A percentile compares a stretch with the other conserved stretches of the same genome.
Evolutionary conservation across 2,888 invertebrate genomes (phyloP).

Genomic region (Argyra leucocephala): DNA sequence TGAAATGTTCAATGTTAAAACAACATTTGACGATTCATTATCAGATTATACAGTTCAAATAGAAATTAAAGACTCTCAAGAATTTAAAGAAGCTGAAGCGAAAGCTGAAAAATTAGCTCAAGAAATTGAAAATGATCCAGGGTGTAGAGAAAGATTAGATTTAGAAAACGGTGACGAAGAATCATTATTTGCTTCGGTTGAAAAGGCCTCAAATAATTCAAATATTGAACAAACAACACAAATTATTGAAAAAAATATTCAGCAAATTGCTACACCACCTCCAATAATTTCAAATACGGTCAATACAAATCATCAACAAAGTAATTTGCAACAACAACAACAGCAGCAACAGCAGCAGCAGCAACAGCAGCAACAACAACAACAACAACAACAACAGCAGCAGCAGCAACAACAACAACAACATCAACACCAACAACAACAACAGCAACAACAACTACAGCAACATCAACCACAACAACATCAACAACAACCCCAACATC

Average conservation of each 20-base stretch:
- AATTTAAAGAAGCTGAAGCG: constrained; percentile 55
- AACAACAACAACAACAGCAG: constrained; percentile 13
- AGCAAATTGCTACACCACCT: constrained; percentile 16
- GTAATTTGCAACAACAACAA: constrained; percentile 26
- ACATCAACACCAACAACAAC: constrained; percentile 10
- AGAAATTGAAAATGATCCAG: constrained; percentile 82
- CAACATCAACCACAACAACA: too few species aligned
- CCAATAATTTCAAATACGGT: constrained; percentile 21
- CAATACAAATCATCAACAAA: constrained; percentile 16
- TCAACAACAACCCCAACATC: too few species aligned
- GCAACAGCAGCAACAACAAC: constrained; percentile 12
- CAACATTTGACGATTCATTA: constrained; percentile 83
- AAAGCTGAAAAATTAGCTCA: constrained; percentile 84
- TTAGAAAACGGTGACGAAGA: constrained; percentile 92
- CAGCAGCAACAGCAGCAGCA: constrained; percentile 21
- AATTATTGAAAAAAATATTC: constrained; percentile 24
- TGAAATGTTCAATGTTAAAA: constrained; percentile 80
- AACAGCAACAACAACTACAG: constrained; percentile 22
- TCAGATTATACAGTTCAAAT: constrained; percentile 86
- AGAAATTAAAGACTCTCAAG: constrained; percentile 75
- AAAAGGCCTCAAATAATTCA: constrained; percentile 46
- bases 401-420: constrained; percentile 20
- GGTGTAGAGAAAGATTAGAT: constrained; percentile 70
- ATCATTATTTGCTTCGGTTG: constrained; percentile 75
- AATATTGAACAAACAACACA: constrained; percentile 25